A percentile compares a stretch with the other conserved stretches of the same genome.
Evolutionary conservation across 1,140 invertebrate species (phyloP).

Genomic region (Zaprionus kolodkinae): DNA sequence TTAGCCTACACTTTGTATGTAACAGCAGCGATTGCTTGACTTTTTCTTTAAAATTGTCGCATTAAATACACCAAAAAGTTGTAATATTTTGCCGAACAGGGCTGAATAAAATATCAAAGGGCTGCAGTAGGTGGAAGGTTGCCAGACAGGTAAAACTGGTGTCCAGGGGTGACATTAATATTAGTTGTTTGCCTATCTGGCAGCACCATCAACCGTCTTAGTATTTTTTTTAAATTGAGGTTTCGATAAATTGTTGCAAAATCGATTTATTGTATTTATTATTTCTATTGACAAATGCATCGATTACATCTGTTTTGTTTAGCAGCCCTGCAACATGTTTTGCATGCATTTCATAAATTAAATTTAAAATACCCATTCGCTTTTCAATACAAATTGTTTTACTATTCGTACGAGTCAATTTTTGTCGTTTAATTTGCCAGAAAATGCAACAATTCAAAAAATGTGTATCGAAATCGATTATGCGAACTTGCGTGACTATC

Average conservation of each 20-base stretch:
- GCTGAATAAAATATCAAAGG: slow-evolving; percentile 2
- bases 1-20: background rate
- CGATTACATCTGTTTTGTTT: too few relatives aligned
- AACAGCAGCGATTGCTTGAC: background rate
- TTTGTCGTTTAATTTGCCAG: too few relatives aligned
- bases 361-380: too few relatives aligned
- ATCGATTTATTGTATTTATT: too few relatives aligned
- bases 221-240: background rate
- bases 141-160: background rate
- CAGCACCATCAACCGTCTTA: background rate
- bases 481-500: background rate
- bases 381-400: too few relatives aligned
- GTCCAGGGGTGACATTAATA: background rate
- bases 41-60: slow-evolving; percentile 17
- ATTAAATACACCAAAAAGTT: slow-evolving; percentile 22
- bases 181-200: background rate
- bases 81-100: slow-evolving; percentile 29
- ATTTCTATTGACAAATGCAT: too few relatives aligned
- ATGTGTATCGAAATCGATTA: background rate
- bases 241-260: background rate
- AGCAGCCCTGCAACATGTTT: too few relatives aligned
- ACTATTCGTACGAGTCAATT: too few relatives aligned
- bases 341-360: too few relatives aligned
- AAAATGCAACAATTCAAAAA: too few relatives aligned
- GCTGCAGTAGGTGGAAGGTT: background rate